Conservation (phyloP, 2,888 invertebrate species). For the Chloroclysta siterata region DNA sequence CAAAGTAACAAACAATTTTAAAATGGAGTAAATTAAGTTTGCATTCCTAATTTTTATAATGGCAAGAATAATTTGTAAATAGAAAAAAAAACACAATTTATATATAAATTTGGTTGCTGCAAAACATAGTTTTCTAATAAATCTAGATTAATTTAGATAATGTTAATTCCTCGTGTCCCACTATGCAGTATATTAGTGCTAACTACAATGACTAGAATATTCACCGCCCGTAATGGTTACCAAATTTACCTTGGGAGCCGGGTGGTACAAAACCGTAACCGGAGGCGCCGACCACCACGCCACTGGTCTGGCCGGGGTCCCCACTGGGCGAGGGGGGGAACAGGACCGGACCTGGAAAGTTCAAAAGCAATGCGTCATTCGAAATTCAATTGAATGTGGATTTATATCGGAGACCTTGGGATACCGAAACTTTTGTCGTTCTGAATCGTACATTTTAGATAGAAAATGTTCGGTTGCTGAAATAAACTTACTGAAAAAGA, state of each 20-base stretch:
- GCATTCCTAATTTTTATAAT: neutral
- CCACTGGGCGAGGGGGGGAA: conserved; percentile 90
- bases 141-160: neutral
- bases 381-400: conserved; percentile 11
- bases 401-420: conserved; percentile 21
- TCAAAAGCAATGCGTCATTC: conserved; percentile 35
- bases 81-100: no score
- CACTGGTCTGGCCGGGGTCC: conserved; percentile 90
- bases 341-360: conserved; percentile 89
- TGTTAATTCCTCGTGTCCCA: conserved; percentile 47
- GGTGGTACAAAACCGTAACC: conserved; percentile 95
- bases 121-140: neutral
- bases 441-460: neutral
- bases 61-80: conserved; percentile 9
- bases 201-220: conserved; percentile 70
- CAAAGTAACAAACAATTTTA: neutral
- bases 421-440: conserved; percentile 4
- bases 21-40: neutral
- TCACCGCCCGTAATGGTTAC: conserved; percentile 82
- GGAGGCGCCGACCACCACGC: conserved; percentile 92
- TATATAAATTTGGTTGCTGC: neutral
- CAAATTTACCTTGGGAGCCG: conserved; percentile 87
- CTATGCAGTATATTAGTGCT: conserved; percentile 60
- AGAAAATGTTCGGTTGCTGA: neutral
- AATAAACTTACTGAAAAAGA: neutral